phyloP scores from a whole-genome alignment of 1,140 invertebrate genomes.

The Dinothrombium tinctorium region DNA sequence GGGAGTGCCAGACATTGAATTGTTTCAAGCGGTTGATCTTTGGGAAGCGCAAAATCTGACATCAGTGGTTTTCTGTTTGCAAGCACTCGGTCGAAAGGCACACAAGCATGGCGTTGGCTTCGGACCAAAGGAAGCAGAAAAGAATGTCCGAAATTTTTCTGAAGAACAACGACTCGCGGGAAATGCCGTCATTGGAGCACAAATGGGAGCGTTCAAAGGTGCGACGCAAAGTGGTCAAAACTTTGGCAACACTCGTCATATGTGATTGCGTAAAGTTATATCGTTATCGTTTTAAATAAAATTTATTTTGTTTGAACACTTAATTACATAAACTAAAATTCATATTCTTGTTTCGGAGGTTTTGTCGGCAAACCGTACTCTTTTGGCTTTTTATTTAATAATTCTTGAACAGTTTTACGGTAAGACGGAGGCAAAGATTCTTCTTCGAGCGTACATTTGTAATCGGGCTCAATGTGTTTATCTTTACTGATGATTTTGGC shows the following conservation, averaged over 20 bases:
- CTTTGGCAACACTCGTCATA: conserved; percentile 48
- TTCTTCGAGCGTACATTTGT: conserved; percentile 40
- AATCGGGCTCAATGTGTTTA: conserved; percentile 14
- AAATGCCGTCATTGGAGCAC: conserved; percentile 60
- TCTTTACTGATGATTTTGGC: conserved; percentile 29
- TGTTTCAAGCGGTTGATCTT: conserved; percentile 81
- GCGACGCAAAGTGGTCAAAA: conserved; percentile 67
- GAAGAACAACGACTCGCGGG: conserved; percentile 64
- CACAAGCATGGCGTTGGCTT: conserved; percentile 40
- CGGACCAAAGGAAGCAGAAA: conserved; percentile 55
- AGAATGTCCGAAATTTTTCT: conserved; percentile 63
- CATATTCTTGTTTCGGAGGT: too few species aligned
- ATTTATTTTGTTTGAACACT: too few species aligned
- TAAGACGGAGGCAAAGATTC: conserved; percentile 48
- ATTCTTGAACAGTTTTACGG: conserved; percentile 36
- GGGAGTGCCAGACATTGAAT: conserved; percentile 62
- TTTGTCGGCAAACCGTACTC: too few species aligned
- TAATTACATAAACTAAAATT: too few species aligned
- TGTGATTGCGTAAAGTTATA: conserved; percentile 22
- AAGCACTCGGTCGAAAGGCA: conserved; percentile 64
- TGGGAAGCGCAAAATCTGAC: conserved; percentile 80
- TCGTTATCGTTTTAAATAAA: too few species aligned
- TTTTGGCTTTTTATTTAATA: too few species aligned
- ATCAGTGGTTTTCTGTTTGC: conserved; percentile 60
- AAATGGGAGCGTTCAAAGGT: conserved; percentile 73